Evolutionary conservation across 2,888 invertebrate species (phyloP).

Genomic region (Drosophila barbarae): DNA sequence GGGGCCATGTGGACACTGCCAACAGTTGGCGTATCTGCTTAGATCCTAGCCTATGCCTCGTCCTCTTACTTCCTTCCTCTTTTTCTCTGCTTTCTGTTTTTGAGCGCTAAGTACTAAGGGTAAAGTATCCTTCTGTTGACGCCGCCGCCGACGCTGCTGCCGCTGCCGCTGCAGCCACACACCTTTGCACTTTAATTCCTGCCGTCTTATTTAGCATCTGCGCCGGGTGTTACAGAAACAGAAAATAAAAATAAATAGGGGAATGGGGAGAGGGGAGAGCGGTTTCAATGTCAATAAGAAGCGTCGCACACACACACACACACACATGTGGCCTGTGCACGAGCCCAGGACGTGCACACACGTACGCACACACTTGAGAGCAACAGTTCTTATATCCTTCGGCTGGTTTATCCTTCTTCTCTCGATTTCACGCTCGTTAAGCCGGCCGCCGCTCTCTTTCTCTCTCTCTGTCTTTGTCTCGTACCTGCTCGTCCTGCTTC

Average conservation of each 20-base stretch:
- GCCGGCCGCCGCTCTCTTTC: slow-evolving; percentile 52
- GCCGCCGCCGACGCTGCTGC: slow-evolving; percentile 23
- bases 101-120: slow-evolving; percentile 25
- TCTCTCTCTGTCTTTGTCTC: slow-evolving; percentile 29
- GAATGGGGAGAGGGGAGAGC: slow-evolving; percentile 6
- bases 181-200: slow-evolving; percentile 68
- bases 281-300: slow-evolving; percentile 58
- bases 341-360: slow-evolving; percentile 66
- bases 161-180: slow-evolving; percentile 43
- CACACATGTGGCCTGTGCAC: slow-evolving; percentile 53
- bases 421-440: slow-evolving; percentile 45
- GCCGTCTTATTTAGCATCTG: slow-evolving; percentile 71
- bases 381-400: slow-evolving; percentile 43
- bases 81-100: slow-evolving; percentile 1
- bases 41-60: slow-evolving; percentile 16
- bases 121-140: slow-evolving; percentile 26
- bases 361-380: slow-evolving; percentile 19
- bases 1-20: slow-evolving; percentile 22
- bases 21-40: slow-evolving; percentile 29
- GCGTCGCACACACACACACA: slow-evolving; percentile 29
- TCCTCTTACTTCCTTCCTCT: background rate
- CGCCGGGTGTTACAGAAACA: slow-evolving; percentile 65
- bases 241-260: slow-evolving; percentile 13
- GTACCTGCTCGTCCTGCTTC: slow-evolving; percentile 6
- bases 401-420: slow-evolving; percentile 33